Evolutionary conservation across 1,140 invertebrate genomes (phyloP).

Genomic region (Drosophila ercepeae): DNA sequence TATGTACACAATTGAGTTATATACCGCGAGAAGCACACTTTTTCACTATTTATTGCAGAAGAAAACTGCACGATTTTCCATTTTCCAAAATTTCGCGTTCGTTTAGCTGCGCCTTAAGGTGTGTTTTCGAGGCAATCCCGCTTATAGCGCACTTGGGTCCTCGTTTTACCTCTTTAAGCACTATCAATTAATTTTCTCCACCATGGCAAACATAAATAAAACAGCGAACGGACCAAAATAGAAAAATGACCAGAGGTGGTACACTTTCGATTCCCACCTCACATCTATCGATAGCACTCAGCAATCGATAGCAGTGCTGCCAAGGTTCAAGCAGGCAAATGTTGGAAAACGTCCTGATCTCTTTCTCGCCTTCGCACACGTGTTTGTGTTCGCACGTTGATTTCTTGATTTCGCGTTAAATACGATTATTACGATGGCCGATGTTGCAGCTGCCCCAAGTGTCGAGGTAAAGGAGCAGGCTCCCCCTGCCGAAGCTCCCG

Average conservation of each 20-base stretch:
- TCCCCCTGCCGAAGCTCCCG: constrained; percentile 4
- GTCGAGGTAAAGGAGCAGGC: constrained; percentile 39
- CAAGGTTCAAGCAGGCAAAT: neutral
- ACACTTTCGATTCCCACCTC: neutral
- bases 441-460: constrained; percentile 47
- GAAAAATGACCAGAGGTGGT: constrained; percentile 11
- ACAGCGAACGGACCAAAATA: constrained; percentile 41
- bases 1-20: constrained; percentile 26
- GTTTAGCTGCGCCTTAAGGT: neutral
- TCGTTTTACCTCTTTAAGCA: constrained; percentile 14
- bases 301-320: neutral
- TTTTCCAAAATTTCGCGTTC: constrained; percentile 7
- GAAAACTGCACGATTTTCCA: constrained; percentile 23
- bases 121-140: constrained; percentile 1
- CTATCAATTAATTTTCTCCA: constrained; percentile 25
- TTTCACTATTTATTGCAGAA: constrained; percentile 1
- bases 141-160: neutral
- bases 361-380: constrained; percentile 29
- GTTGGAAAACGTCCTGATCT: neutral
- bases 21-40: neutral
- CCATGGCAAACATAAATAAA: constrained; percentile 46
- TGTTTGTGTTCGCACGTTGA: constrained; percentile 38
- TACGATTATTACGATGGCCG: constrained; percentile 55
- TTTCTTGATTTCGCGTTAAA: constrained; percentile 10
- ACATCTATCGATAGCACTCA: neutral